Evolutionary conservation across 2,797 vertebrate genomes (phyloP).

Genomic region (Neoniphon sammara): DNA sequence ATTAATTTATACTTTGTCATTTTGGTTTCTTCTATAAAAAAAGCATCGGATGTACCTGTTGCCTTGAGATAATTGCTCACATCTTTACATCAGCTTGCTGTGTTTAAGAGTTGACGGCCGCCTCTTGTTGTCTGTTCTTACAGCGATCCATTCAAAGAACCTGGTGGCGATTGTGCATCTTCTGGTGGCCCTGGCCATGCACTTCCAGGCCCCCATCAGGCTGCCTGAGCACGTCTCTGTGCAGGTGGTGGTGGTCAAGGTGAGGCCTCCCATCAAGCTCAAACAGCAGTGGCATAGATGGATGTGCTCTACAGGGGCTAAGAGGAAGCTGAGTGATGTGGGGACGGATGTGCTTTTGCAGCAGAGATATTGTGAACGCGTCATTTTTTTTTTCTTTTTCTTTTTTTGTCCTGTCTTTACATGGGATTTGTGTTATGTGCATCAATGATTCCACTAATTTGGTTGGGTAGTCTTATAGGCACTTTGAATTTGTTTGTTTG

Average conservation of each 20-base stretch:
- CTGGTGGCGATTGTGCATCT: conserved; percentile 92
- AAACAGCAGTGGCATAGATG: too few relatives aligned
- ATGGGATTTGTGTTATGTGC: not conserved
- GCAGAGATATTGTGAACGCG: too few relatives aligned
- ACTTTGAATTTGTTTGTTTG: conserved; percentile 16
- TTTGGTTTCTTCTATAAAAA: not conserved
- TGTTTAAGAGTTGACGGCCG: not conserved
- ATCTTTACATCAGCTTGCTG: not conserved
- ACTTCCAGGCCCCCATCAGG: conserved; percentile 92
- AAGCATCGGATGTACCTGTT: not conserved
- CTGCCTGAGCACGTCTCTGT: conserved; percentile 94
- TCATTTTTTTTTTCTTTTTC: too few relatives aligned
- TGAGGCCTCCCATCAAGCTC: conserved; percentile 65
- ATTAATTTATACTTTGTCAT: conserved; percentile 7
- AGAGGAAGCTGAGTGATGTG: not conserved
- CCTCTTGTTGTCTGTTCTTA: conserved; percentile 3
- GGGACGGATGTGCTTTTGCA: too few relatives aligned
- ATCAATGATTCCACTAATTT: not conserved
- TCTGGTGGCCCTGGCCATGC: conserved; percentile 91
- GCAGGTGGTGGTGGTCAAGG: conserved; percentile 93
- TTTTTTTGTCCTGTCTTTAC: too few relatives aligned
- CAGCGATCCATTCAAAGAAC: conserved; percentile 95
- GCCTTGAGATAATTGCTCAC: not conserved
- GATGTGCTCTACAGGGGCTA: not conserved
- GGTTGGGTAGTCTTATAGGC: not conserved